phyloP scores from a whole-genome alignment of 1,140 invertebrate species.

The Ladona fulva region DNA sequence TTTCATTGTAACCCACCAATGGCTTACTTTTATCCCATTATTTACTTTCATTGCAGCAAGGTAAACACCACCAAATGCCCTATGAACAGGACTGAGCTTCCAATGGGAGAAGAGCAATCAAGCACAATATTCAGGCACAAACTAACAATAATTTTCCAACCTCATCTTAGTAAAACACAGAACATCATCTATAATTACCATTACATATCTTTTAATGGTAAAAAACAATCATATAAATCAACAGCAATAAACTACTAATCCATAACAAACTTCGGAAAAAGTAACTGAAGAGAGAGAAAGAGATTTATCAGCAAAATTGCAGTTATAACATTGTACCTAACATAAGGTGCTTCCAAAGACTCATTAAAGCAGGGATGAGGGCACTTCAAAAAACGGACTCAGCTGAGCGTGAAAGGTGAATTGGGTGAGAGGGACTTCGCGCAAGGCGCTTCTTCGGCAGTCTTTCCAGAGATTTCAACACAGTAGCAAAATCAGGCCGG shows the following conservation, averaged over 20 bases:
- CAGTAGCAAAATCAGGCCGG: conserved; percentile 79
- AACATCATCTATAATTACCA: too few relatives aligned
- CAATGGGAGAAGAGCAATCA: neutral
- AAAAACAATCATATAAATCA: too few relatives aligned
- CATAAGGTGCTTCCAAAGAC: neutral
- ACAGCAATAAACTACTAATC: too few relatives aligned
- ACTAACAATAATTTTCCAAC: neutral
- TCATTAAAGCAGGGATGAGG: neutral
- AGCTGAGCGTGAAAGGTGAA: conserved; percentile 83
- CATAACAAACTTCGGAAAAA: too few relatives aligned
- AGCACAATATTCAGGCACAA: neutral
- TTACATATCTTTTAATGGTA: too few relatives aligned
- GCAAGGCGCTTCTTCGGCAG: conserved; percentile 89
- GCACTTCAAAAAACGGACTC: conserved; percentile 72
- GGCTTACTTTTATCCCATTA: neutral
- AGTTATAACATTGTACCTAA: neutral
- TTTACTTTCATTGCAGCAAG: neutral
- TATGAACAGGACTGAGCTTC: neutral
- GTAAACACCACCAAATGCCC: neutral
- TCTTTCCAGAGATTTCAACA: conserved; percentile 78
- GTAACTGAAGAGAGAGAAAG: too few relatives aligned
- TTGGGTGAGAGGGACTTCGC: conserved; percentile 93
- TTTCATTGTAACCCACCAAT: too few relatives aligned
- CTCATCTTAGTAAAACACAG: too few relatives aligned
- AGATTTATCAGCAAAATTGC: too few relatives aligned